Percentiles rank a stretch among this genome's conserved stretches.
These are phyloP conservation scores for Nasonia vitripennis DNA, from an alignment of 1,140 invertebrate species.

Conservation along the genomic window DNA sequence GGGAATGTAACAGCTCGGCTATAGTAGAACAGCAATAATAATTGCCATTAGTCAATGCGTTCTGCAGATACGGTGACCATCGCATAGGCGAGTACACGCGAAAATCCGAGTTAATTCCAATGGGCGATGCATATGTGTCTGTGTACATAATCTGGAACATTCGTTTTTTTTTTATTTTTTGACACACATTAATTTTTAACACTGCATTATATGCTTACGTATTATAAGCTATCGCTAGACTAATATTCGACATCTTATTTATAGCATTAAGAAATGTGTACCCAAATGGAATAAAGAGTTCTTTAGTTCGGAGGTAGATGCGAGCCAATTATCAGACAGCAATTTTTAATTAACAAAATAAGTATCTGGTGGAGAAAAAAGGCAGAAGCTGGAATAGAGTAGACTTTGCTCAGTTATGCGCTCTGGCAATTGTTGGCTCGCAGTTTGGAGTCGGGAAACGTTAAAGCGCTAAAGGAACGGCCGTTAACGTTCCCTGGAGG, in stretches of 20 bases:
- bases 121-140: not conserved
- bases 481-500: conserved; percentile 36
- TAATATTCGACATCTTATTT: too few species aligned
- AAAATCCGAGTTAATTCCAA: conserved; percentile 4
- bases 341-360: conserved; percentile 30
- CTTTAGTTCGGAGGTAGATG: too few species aligned
- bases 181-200: too few species aligned
- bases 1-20: too few species aligned
- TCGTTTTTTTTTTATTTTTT: too few species aligned
- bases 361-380: not conserved
- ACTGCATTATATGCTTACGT: too few species aligned
- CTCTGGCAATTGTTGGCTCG: conserved; percentile 21
- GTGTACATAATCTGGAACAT: too few species aligned
- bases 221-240: too few species aligned
- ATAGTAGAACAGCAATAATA: conserved; percentile 16
- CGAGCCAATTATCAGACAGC: not conserved
- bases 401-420: conserved; percentile 13
- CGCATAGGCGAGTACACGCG: not conserved
- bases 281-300: too few species aligned
- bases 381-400: not conserved
- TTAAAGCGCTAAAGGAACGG: conserved; percentile 41
- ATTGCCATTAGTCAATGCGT: conserved; percentile 10
- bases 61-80: conserved; percentile 34
- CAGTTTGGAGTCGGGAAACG: conserved; percentile 8
- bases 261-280: too few species aligned